Base-by-base conservation (phyloP, 2,113 vertebrate species). In the Oceanodroma tethys region DNA sequence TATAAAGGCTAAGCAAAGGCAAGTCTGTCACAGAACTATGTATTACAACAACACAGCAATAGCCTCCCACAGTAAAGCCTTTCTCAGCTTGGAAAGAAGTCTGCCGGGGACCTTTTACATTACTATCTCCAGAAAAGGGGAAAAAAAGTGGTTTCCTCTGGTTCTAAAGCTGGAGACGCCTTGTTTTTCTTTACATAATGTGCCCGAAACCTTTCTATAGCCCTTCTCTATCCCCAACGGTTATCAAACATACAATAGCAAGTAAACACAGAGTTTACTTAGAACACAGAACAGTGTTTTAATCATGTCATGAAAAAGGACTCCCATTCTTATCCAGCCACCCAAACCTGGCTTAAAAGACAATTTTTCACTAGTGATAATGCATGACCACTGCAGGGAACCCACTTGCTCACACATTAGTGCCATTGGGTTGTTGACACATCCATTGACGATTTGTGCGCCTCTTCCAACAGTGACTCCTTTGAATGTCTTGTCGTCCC, bases 331-430 rank as follows among this genome's bases (percentile, higher is more conserved):
- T n/a, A 56, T 62, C 81, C 89, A 67, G 52, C 56, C 84, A 55
- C n/a, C 67, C 15, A 3, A 75, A 15, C 62, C 66, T 72, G 70
- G 47, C 78, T 80, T 53, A 52, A 93, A 60, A 3, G 5, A 72
- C 32, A 71, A 5, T 71, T 88, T 93, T 88, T 78, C 80, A 30
- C 70, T 81, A 82, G 42, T 65, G 84, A 93, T 52, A 92, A 91
- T 5, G 40, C 73, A 94, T 23, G 88, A 88, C 76, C 72, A 65
- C 95, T 66, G 90, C 89, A 96, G 81, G 63, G 91, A 96, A 98
- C 97, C 97, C 96, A 99, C 99, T 98, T 99, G 99, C 96, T 99
- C 99, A 98, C 99, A 99, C 99, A 99, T 99, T 81, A 99, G 98
- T 52, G 98, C 98, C n/a, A 99, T 95, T 42, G 99, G 99, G 97